These are phyloP conservation scores for Chiropotes sagulatus DNA, from an alignment of 2,797 vertebrate genomes.

Conservation along the genomic window DNA sequence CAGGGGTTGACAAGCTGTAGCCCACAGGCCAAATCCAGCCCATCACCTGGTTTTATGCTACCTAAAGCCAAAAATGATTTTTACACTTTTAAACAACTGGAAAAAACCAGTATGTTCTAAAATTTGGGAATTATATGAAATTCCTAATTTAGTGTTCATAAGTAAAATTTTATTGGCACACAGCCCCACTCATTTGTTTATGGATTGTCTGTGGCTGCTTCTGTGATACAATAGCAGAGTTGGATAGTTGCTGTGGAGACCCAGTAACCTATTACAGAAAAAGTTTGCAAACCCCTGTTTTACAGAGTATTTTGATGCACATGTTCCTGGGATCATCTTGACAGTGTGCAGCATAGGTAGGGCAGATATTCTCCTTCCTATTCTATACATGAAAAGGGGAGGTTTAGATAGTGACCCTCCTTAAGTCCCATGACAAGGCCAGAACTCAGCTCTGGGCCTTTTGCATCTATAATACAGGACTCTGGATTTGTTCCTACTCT, in stretches of 20 bases:
- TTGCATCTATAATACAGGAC: not conserved
- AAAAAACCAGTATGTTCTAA: constrained; percentile 15
- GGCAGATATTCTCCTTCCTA: not conserved
- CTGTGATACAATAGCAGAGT: not conserved
- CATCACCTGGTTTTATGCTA: not conserved
- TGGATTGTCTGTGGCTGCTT: not conserved
- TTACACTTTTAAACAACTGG: not conserved
- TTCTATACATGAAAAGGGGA: not conserved
- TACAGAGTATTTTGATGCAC: not conserved
- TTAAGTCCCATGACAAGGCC: not conserved
- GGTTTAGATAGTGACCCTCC: not conserved
- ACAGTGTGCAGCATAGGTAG: not conserved
- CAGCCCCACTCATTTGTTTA: not conserved
- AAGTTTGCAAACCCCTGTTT: not conserved
- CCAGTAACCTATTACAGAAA: not conserved
- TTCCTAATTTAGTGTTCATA: not conserved
- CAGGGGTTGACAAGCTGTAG: not conserved
- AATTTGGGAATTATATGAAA: not conserved
- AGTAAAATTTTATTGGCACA: not conserved
- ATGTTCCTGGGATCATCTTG: not conserved
- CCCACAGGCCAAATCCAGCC: not conserved
- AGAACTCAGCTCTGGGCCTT: not conserved
- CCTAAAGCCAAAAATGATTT: not conserved
- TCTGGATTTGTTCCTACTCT: not conserved
- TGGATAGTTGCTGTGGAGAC: not conserved